Evolutionary conservation across 2,888 invertebrate species (phyloP).

Genomic region (Craniophora ligustri): DNA sequence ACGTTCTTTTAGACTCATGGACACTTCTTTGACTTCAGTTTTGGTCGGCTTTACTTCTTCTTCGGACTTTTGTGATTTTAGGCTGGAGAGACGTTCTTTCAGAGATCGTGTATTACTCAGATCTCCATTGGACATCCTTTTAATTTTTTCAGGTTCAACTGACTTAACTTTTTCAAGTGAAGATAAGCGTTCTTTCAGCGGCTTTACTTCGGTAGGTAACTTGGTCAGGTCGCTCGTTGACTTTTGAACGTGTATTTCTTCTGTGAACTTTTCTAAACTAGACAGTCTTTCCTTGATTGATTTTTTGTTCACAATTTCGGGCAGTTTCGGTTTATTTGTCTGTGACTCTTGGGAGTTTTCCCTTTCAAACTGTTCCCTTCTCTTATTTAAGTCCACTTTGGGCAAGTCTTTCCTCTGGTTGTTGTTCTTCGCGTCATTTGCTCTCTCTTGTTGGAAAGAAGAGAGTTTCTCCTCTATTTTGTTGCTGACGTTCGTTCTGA

Average conservation of each 20-base stretch:
- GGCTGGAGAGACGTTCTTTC: constrained; percentile 83
- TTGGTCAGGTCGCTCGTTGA: constrained; percentile 82
- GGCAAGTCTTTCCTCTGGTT: constrained; percentile 89
- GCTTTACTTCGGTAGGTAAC: constrained; percentile 89
- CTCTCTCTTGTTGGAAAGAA: constrained; percentile 87
- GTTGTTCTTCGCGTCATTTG: constrained; percentile 81
- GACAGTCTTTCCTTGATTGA: constrained; percentile 92
- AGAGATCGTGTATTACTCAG: constrained; percentile 78
- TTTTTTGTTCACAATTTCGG: constrained; percentile 90
- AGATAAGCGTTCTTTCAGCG: constrained; percentile 90
- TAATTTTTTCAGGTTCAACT: constrained; percentile 82
- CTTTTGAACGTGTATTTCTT: constrained; percentile 84
- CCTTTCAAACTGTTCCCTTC: constrained; percentile 94
- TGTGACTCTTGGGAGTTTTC: constrained; percentile 88
- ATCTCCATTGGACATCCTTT: constrained; percentile 83
- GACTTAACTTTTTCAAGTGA: constrained; percentile 89
- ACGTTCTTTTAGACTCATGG: constrained; percentile 87
- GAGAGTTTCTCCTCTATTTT: constrained; percentile 90
- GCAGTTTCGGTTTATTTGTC: constrained; percentile 85
- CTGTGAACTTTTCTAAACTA: constrained; percentile 90
- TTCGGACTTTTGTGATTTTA: constrained; percentile 82
- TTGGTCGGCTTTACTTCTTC: constrained; percentile 77
- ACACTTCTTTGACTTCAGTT: constrained; percentile 84
- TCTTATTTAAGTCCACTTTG: constrained; percentile 94
- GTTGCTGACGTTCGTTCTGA: constrained; percentile 84